Base-by-base conservation (phyloP, 2,113 vertebrate genomes). In the Gracilinanus agilis region DNA sequence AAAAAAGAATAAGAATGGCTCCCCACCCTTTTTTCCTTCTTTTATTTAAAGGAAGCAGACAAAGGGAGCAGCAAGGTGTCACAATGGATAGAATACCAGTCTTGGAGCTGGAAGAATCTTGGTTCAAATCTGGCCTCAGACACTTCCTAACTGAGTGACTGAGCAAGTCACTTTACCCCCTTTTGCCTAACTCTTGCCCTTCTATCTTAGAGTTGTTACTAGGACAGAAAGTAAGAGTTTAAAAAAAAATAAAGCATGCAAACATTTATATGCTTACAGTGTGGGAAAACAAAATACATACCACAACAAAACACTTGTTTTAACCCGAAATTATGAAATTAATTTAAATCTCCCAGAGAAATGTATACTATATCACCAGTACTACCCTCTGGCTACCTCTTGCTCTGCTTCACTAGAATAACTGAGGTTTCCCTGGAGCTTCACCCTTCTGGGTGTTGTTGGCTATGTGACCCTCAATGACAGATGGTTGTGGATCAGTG, bases 1-100 rank as follows among this genome's bases (percentile, higher is more conserved):
- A 13, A 34, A 53, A 93, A 96, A 90, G 16, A 96, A 92, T 54
- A 3, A 94, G 24, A 58, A 90, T 96, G 58, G 0, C 2, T 23
- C 7, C 89, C 49, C 2, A 29, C 8, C 53, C n/a, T 67, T 49
- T 40, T 53, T 16, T 93, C 13, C 34, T 34, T 95, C 91, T 40
- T n/a, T 53, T 16, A 55, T 75, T 75, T 83, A 40, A 83, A 83
- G 34, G n/a, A 40, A 83, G 7, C 34, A 49, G 49, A 49, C 49
- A 49, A 49, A 49, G 49, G 5, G 49, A 5, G 49, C 49, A 49
- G 49, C 49, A 49, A 49, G 49, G 49, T 49, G 49, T 49, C 49
- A 49, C 49, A 49, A 49, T 49, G 49, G 49, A 3, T 49, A 49
- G 49, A 49, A 49, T 49, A 49, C 49, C 49, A 49, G 5, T 49